Evolutionary conservation across 37 sponge, comb jelly and placozoan genomes (phyloP).

Genomic region (Halisarca cf. caerulea): DNA sequence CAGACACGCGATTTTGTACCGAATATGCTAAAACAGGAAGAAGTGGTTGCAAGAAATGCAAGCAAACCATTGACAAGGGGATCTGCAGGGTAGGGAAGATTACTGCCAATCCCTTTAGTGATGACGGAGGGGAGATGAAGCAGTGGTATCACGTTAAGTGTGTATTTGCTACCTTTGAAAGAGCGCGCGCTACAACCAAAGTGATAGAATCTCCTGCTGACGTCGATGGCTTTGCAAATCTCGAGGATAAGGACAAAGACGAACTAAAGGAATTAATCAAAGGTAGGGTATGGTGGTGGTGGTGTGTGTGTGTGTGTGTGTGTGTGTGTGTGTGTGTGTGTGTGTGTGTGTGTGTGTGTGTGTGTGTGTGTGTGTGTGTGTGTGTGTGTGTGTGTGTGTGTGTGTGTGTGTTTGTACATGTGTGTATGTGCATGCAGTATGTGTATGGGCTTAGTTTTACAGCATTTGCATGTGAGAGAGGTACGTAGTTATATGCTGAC

Average conservation of each 20-base stretch:
- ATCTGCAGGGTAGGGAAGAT: constrained; percentile 84
- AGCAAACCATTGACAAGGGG: constrained; percentile 85
- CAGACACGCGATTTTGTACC: constrained; percentile 71
- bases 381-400: too few species aligned
- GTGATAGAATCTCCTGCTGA: constrained; percentile 93
- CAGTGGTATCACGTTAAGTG: constrained; percentile 93
- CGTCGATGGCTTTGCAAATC: constrained; percentile 82
- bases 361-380: too few species aligned
- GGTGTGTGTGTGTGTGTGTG: too few species aligned
- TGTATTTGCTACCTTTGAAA: constrained; percentile 87
- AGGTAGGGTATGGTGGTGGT: too few species aligned
- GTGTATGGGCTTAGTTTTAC: too few species aligned
- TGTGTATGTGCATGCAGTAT: too few species aligned
- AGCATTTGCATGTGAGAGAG: too few species aligned
- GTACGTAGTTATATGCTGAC: too few species aligned
- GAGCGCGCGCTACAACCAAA: constrained; percentile 90
- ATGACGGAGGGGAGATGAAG: constrained; percentile 93
- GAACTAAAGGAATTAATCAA: constrained; percentile 78
- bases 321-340: too few species aligned
- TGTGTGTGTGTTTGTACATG: too few species aligned
- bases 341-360: too few species aligned
- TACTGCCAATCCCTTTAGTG: constrained; percentile 92
- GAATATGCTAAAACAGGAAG: constrained; percentile 95
- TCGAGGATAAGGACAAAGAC: constrained; percentile 83
- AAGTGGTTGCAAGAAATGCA: constrained; percentile 97